phyloP scores from a whole-genome alignment of 2,797 vertebrate species.

The Otolemur crassicaudatus region DNA sequence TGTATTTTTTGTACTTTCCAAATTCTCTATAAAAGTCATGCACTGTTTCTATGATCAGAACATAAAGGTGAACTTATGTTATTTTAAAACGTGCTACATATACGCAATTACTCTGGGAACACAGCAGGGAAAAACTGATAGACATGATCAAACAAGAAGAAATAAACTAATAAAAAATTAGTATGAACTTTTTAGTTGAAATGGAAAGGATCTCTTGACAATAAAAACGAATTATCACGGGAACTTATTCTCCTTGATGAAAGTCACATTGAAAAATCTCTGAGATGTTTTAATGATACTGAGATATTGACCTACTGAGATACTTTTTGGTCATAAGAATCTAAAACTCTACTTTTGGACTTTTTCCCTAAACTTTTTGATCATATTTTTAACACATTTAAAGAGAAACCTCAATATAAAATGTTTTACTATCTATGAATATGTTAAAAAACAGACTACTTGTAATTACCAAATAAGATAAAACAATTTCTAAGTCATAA shows the following conservation, averaged over 20 bases:
- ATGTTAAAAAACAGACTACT: not conserved
- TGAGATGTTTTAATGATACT: not conserved
- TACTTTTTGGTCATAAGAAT: not conserved
- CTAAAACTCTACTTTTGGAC: not conserved
- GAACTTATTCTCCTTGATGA: not conserved
- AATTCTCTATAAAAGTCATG: slow-evolving; percentile 2
- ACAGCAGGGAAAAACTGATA: slow-evolving; percentile 19
- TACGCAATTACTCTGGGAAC: not conserved
- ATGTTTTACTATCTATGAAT: not conserved
- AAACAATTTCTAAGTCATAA: not conserved
- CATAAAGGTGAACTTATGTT: not conserved
- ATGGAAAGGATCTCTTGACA: not conserved
- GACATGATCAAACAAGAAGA: slow-evolving; percentile 34
- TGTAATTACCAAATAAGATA: not conserved
- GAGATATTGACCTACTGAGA: not conserved
- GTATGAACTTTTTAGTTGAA: not conserved
- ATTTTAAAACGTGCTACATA: not conserved
- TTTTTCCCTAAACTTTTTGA: not conserved
- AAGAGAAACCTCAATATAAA: slow-evolving; percentile 13
- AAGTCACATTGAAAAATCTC: not conserved
- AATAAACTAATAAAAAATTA: not conserved
- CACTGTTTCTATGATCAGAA: slow-evolving; percentile 31
- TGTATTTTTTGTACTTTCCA: not conserved
- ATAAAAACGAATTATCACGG: not conserved
- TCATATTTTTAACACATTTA: slow-evolving; percentile 12